Evolutionary conservation across 2,113 vertebrate genomes (phyloP), one percentile per base, ranked within the genome.

Genomic region (Ictalurus punctatus): DNA sequence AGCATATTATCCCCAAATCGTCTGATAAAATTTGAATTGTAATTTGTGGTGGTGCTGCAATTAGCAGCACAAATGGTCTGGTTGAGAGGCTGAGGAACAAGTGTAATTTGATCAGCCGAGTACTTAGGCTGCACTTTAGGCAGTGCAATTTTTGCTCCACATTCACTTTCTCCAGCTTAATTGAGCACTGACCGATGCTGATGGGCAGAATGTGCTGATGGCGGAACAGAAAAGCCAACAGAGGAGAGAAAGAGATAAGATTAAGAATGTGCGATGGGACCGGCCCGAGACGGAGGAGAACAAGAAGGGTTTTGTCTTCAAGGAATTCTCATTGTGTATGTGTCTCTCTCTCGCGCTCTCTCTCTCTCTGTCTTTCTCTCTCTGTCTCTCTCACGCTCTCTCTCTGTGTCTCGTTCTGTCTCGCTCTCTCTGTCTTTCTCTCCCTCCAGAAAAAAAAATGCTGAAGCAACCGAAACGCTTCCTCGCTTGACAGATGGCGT

Each of bases 181-280:
- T 95, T 95, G 94, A 94, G 93, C 93, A 94, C 95, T 95, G 95
- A 95, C 95, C 93, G 93, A 94, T 95, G 95, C 94, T 95, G 94
- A 93, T 93, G 95, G 94, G 95, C 93, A 93, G 93, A 94, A 95
- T 95, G 95, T 95, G 94, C 95, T 95, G 95, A 96, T 95, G 93
- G 94, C 94, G 92, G 94, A 93, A 92, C 92, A 94, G 94, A 95
- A 94, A 94, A 94, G 93, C 95, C 91, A 81, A 94, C 94, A 93
- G 95, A 95, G 93, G 93, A 94, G 93, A 94, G 93, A 93, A 79
- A 44, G 79, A 86, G 87, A 54, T 89, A 81, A 89, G 88, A 85
- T 81, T 85, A 81, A 85, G 88, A 81, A 81, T 58, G 65, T 71
- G 86, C 23, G 34, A 71, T 93, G 93, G 94, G 95, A 95, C 94